Conservation (phyloP, 2,888 invertebrate genomes). For the Pterobdella sp. region DNA sequence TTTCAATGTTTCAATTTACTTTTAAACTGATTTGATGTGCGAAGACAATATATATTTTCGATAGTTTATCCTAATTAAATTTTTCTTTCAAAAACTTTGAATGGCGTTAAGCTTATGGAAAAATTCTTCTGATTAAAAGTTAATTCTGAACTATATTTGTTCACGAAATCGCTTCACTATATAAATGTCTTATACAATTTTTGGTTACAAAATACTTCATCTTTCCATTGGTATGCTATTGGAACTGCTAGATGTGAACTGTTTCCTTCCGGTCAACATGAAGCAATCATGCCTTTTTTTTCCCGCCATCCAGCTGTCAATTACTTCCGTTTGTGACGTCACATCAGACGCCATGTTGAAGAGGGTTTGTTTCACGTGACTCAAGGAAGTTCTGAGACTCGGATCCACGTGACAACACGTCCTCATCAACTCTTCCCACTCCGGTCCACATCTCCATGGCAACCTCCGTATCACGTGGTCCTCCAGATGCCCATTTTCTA, state of each 20-base stretch:
- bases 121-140: no score
- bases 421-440: not conserved
- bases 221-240: not conserved
- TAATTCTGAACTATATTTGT: no score
- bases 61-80: no score
- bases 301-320: conserved; percentile 11
- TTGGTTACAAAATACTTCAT: not conserved
- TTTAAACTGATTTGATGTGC: no score
- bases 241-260: not conserved
- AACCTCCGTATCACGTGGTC: not conserved
- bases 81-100: no score
- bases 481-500: not conserved
- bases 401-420: not conserved
- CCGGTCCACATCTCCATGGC: not conserved
- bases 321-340: not conserved
- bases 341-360: not conserved
- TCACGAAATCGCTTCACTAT: no score
- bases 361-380: conserved; percentile 3
- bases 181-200: no score
- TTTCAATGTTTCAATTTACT: no score
- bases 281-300: conserved; percentile 8
- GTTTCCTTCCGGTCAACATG: not conserved
- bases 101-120: no score
- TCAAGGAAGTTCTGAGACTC: not conserved
- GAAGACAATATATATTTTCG: no score